Evolutionary conservation across 2,113 vertebrate species (phyloP).

Genomic region (Dasypus novemcinctus): DNA sequence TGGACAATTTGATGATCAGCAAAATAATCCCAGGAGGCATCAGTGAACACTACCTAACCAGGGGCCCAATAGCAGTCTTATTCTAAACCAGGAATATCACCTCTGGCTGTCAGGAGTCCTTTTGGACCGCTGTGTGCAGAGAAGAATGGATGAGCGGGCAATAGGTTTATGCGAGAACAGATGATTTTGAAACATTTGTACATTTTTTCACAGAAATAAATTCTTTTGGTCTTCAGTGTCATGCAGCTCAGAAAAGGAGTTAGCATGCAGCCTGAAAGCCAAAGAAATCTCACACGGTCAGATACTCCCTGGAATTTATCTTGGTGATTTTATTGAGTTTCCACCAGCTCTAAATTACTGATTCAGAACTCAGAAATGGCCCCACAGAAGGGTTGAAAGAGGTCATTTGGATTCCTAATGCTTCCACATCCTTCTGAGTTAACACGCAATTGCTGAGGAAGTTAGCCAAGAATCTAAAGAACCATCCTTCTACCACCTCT

Average conservation of each 20-base stretch:
- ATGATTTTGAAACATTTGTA: not conserved
- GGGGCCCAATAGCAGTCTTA: too few species aligned
- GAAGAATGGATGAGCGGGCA: not conserved
- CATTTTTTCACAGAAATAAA: not conserved
- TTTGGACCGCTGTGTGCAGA: not conserved
- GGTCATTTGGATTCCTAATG: not conserved
- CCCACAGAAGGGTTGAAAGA: not conserved
- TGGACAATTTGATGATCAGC: not conserved
- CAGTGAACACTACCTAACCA: not conserved
- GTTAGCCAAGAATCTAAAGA: not conserved
- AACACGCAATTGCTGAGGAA: not conserved
- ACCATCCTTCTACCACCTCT: not conserved
- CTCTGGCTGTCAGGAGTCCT: not conserved
- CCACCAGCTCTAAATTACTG: constrained; percentile 25
- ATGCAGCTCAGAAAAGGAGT: not conserved
- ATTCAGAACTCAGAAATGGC: constrained; percentile 54
- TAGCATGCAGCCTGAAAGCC: not conserved
- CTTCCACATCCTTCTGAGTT: not conserved
- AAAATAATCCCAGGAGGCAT: not conserved
- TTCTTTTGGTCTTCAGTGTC: not conserved
- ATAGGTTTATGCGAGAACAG: not conserved
- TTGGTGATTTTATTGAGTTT: constrained; percentile 48
- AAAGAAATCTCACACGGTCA: not conserved
- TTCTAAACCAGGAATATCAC: not conserved
- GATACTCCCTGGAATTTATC: constrained; percentile 42